Base-by-base conservation (phyloP, 2,113 vertebrate species). In the Sapajus apella region DNA sequence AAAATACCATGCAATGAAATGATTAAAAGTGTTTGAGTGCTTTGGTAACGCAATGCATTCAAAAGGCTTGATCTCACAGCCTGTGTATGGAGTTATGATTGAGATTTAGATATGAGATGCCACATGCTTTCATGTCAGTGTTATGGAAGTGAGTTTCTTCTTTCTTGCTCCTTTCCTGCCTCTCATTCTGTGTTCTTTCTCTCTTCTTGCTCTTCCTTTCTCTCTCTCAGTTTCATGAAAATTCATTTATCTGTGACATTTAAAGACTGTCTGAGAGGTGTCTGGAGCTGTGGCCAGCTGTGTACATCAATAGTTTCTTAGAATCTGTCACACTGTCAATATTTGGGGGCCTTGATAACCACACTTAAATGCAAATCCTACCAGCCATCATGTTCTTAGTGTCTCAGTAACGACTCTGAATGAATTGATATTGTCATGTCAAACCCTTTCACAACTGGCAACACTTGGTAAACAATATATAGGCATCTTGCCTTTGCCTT, bases 201-300 rank as follows among this genome's bases (percentile, higher is more conserved):
- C 47, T 91, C 81, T 90, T 90, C 85, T 96, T 87, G 91, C 21
- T 92, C 90, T 95, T 96, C 70, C 56, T 95, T 90, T 85, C 61
- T 97, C 79, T 97, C 81, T 97, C 73, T 96, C 87, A 2, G 0
- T 99, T 98, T 99, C 98, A 99, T 99, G 98, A 99, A 99, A 99
- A 99, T 99, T 99, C 98, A 99, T 99, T 99, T 99, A 98, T 99
- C 97, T 98, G 98, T 99, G 98, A 99, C 99, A 99, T 99, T 99
- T 99, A 99, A 99, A 98, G 98, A 98, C 98, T 98, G 98, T 99
- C 98, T 99, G 98, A 98, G 98, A 99, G 98, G 98, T 99, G 98
- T 99, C 98, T 99, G 98, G 98, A 98, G 98, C 98, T 98, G 98
- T 98, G 99, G 98, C 98, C 97, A 91, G 96, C 98, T 98, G 98